Base-by-base conservation (phyloP, 2,113 vertebrate species). In the Romanogobio albipinnatus region DNA sequence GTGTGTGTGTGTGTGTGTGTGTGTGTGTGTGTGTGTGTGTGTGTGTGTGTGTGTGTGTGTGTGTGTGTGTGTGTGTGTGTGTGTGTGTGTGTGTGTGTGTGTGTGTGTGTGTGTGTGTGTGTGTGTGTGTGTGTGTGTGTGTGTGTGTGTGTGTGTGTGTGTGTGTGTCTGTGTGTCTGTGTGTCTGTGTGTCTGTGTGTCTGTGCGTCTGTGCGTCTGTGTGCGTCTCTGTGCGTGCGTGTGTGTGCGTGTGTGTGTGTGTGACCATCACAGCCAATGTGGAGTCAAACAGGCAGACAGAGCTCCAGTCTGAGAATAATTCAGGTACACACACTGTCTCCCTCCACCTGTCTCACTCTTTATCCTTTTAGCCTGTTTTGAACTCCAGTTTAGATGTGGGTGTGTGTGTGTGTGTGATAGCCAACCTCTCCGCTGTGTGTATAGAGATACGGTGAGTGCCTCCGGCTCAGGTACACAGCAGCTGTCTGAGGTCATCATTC, bases 111-210 rank as follows among this genome's bases (percentile, higher is more conserved):
- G 71, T 66, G 49, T 74, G 66, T 90, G 89, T 76, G 71, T 66
- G 49, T 74, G 66, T 90, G 89, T 76, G 71, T 66, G 49, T 74
- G 66, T 90, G 89, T 76, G 71, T 66, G 49, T 74, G 66, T 90
- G 89, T 76, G 71, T 66, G 49, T 74, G 66, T 90, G 89, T 76
- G 71, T 66, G 49, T 74, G 66, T 90, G 89, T 76, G 71, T 66
- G 49, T 74, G 66, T 90, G 89, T 76, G 71, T 66, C 36, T 74
- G 66, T 90, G 89, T 76, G 71, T 66, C 36, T 74, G 66, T 90
- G 89, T 76, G 71, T 66, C 36, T 74, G 66, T 90, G 89, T 76
- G 71, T 66, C 36, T 74, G 66, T 90, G 89, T 76, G 71, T n/a
- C n/a, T n/a, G n/a, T n/a, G n/a, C n/a, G n/a, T n/a, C n/a, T n/a